A percentile compares a stretch with the other conserved stretches of the same genome.
phyloP scores from a whole-genome alignment of 2,797 vertebrate species.

The Chaetophractus vellerosus region DNA sequence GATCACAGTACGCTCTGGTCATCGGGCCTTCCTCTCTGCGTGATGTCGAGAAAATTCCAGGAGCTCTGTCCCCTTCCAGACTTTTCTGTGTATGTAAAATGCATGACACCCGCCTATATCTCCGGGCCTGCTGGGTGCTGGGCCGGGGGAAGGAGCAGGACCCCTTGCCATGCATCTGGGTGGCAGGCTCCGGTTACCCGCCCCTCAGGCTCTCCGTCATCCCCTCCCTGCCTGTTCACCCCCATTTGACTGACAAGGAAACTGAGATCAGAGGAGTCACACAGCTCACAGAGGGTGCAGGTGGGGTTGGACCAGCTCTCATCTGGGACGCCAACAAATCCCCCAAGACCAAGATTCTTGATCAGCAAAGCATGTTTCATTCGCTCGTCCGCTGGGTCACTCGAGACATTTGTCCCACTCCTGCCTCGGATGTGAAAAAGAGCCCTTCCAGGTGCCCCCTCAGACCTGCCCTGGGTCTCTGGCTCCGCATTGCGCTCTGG shows the following conservation, averaged over 20 bases:
- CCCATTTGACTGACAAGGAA: neutral
- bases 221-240: neutral
- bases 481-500: no score
- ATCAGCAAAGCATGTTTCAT: neutral
- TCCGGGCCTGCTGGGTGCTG: neutral
- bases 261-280: neutral
- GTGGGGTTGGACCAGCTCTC: neutral
- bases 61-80: fast-evolving
- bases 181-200: neutral
- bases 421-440: neutral
- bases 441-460: neutral
- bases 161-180: fast-evolving
- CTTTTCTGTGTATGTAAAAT: no score
- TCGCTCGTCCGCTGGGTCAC: fast-evolving
- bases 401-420: neutral
- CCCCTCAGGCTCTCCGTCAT: neutral
- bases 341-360: neutral
- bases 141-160: no score
- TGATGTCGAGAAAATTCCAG: no score
- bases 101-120: fast-evolving
- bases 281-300: neutral
- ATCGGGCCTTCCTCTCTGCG: no score
- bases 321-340: no score
- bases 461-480: fast-evolving
- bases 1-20: no score